Conservation (phyloP, 2,797 vertebrate species). For the Xenopus petersii region DNA sequence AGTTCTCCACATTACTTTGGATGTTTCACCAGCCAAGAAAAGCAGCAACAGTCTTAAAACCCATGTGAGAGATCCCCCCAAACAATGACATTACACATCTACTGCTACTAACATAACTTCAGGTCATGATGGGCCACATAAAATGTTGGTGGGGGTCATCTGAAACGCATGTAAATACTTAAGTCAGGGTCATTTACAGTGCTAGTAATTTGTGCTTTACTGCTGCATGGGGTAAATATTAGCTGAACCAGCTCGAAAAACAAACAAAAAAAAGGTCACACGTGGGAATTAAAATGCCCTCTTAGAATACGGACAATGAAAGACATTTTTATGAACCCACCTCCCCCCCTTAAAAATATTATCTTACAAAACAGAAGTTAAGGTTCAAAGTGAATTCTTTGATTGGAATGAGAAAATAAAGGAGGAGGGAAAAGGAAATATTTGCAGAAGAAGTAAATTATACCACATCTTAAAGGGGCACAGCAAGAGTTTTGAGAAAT, state of each 20-base stretch:
- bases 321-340: neutral
- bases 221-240: neutral
- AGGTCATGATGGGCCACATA: too few species aligned
- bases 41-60: neutral
- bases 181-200: slow-evolving; percentile 1
- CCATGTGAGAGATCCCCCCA: neutral
- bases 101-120: too few species aligned
- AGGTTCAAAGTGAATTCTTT: slow-evolving; percentile 4
- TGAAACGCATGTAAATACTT: neutral
- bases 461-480: slow-evolving; percentile 14
- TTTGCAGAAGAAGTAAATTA: neutral
- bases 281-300: neutral
- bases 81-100: too few species aligned
- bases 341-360: slow-evolving; percentile 7
- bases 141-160: too few species aligned
- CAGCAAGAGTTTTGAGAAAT: neutral
- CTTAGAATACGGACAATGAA: neutral
- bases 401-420: slow-evolving; percentile 4
- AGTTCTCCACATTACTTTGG: too few species aligned
- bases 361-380: slow-evolving; percentile 14
- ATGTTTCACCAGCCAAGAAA: too few species aligned
- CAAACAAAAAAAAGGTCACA: slow-evolving; percentile 2
- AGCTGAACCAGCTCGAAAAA: neutral
- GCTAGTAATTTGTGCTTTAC: neutral
- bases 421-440: slow-evolving; percentile 13